phyloP scores from a whole-genome alignment of 2,888 invertebrate genomes.

The Psylliodes chrysocephalus region DNA sequence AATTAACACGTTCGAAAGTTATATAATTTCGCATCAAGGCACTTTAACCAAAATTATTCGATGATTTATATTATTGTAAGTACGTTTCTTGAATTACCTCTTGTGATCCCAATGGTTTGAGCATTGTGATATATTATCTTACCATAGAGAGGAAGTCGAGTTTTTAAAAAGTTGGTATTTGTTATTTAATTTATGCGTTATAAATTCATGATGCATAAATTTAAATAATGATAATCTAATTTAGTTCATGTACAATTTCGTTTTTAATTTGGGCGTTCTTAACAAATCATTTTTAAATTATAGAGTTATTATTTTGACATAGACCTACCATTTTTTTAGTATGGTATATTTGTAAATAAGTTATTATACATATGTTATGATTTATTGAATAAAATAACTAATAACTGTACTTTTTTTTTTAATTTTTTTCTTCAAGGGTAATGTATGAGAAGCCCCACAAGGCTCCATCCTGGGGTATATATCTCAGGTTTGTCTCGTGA shows the following conservation, averaged over 20 bases:
- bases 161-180: slow-evolving; percentile 40
- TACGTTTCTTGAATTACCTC: slow-evolving; percentile 40
- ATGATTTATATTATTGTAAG: slow-evolving; percentile 40
- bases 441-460: too few species aligned
- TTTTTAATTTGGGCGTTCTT: slow-evolving; percentile 50
- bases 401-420: slow-evolving; percentile 31
- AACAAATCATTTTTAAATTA: slow-evolving; percentile 48
- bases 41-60: slow-evolving; percentile 1
- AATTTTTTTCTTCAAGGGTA: neutral
- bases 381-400: slow-evolving; percentile 49
- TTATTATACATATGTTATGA: slow-evolving; percentile 54
- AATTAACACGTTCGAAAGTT: slow-evolving; percentile 15
- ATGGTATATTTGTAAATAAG: slow-evolving; percentile 53
- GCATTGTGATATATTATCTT: slow-evolving; percentile 51
- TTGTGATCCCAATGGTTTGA: slow-evolving; percentile 46
- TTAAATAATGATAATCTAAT: slow-evolving; percentile 39
- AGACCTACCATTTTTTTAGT: slow-evolving; percentile 52
- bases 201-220: slow-evolving; percentile 26
- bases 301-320: slow-evolving; percentile 52
- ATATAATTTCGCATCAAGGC: neutral
- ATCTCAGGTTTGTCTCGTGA: too few species aligned
- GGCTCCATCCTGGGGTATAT: too few species aligned
- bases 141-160: slow-evolving; percentile 50
- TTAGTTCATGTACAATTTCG: slow-evolving; percentile 45
- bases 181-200: slow-evolving; percentile 44